Base-by-base conservation (phyloP, 1,140 invertebrate genomes). In the Cardiocondyla obscurior region DNA sequence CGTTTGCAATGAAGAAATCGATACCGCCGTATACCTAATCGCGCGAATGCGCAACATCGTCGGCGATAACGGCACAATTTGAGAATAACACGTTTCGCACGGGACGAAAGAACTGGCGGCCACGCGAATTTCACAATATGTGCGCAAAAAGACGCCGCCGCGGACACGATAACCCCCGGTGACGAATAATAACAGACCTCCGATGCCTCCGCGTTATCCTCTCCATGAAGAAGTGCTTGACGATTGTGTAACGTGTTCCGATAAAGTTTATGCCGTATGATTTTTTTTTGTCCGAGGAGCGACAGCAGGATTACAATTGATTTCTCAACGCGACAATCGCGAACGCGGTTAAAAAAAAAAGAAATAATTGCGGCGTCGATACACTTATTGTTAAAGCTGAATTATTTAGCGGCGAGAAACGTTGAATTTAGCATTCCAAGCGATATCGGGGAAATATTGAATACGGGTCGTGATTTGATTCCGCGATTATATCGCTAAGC, bases 11-110 rank as follows among this genome's bases (percentile, higher is more conserved):
- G 55, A n/a, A 39, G 39, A 84, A 84, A 84, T 84, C 79, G 58
- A 84, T 84, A 65, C 19, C 2, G 42, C 51, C 67, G 22, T 73
- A 73, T n/a, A n/a, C n/a, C n/a, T n/a, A n/a, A n/a, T 82, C 67
- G 58, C 36, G 79, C 14, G 28, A 60, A 62, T 62, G 62, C 62
- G 62, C 60, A 83, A 76, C 77, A 84, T 84, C 67, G 58, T 46
- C 33, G 30, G 33, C 39, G 69, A 83, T 76, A 85, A 85, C 58
- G 14, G 30, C 39, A 36, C 64, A 22, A 46, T 44, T 60, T 16
- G 16, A 3, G 4, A 19, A 46, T 39, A 46, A 65, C 58, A 30
- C 57, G 73, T 53, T 28, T 4, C 42, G 58, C 58, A n/a, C n/a
- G n/a, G 44, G 64, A 77, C 67, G 53, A 67, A 73, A 67, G 51